A percentile compares a stretch with the other conserved stretches of the same genome.
These are phyloP conservation scores for Apis mellifera DNA, from an alignment of 1,140 invertebrate species.

Conservation along the genomic window Amel_HAv3.1 CM009938.2:341501-342000, in stretches of 20 bases:
- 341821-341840: slow-evolving; percentile 1
- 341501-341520: too few relatives aligned
- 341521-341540: too few relatives aligned
- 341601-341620: too few relatives aligned
- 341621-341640: too few relatives aligned
- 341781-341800: not conserved
- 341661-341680: too few relatives aligned
- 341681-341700: too few relatives aligned
- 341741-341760: not conserved
- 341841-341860: not conserved
- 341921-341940: slow-evolving; percentile 2
- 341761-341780: not conserved
- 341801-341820: not conserved
- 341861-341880: slow-evolving; percentile 10
- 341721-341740: too few relatives aligned
- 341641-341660: too few relatives aligned
- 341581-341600: too few relatives aligned
- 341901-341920: slow-evolving; percentile 22
- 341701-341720: too few relatives aligned
- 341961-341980: slow-evolving; percentile 22
- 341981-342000: slow-evolving; percentile 45
- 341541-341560: too few relatives aligned
- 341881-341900: slow-evolving; percentile 5
- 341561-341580: too few relatives aligned
- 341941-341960: slow-evolving; percentile 29